A percentile compares a stretch with the other conserved stretches of the same genome.
These are phyloP conservation scores for Mormoops blainvillei DNA, from an alignment of 2,113 vertebrate species.

Conservation along the genomic window DNA sequence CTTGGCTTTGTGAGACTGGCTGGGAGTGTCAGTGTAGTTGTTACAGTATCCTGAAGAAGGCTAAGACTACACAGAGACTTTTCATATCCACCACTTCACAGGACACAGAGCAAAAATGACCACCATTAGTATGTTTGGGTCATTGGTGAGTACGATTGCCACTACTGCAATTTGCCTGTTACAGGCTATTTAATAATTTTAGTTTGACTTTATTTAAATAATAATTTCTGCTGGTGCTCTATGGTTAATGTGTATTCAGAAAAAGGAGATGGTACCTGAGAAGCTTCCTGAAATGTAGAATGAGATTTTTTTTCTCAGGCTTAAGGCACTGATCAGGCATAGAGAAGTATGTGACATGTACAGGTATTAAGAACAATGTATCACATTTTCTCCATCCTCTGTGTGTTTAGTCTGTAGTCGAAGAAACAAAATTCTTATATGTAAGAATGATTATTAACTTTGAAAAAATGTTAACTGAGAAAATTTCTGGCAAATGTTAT, in stretches of 20 bases:
- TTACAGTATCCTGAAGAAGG: not conserved
- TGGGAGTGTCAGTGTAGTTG: not conserved
- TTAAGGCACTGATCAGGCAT: not conserved
- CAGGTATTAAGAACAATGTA: not conserved
- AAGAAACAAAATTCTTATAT: not conserved
- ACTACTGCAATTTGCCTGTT: not conserved
- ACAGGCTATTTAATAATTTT: not conserved
- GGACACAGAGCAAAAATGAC: not conserved
- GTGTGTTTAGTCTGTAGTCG: not conserved
- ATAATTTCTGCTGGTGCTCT: not conserved
- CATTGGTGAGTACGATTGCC: not conserved
- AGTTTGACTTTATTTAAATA: conserved; percentile 4
- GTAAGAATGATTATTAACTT: not conserved
- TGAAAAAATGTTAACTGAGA: conserved; percentile 13
- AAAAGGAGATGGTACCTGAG: not conserved
- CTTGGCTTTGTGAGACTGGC: not conserved
- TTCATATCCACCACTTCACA: not conserved
- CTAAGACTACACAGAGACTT: not conserved
- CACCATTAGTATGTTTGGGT: not conserved
- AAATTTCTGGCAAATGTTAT: not conserved
- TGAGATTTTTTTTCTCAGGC: not conserved
- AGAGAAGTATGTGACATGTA: not conserved
- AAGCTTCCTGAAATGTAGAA: not conserved
- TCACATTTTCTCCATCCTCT: not conserved
- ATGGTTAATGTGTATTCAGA: not conserved